Base-by-base conservation (phyloP, 2,888 invertebrate genomes). In the Eudasyphora cyanicolor region DNA sequence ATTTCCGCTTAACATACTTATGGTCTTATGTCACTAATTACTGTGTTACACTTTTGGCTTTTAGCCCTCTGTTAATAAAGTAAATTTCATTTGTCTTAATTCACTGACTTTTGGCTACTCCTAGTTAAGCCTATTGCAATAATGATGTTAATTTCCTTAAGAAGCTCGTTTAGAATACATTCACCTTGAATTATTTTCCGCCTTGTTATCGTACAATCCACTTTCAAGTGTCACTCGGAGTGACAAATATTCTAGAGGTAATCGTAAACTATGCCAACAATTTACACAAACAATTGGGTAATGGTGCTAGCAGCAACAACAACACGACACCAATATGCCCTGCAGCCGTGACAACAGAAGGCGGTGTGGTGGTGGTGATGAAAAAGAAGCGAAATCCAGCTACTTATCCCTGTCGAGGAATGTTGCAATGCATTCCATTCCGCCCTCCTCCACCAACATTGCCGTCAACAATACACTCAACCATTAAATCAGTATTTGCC, bases 401-500 rank as follows among this genome's bases (percentile, higher is more conserved):
- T 71, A 80, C 74, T 83, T 78, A 80, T 54, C 60, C 67, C 71
- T 79, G 67, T 32, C 7, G 51, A 12, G 14, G 27, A 12, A 4
- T 19, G 24, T 10, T n/a, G n/a, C n/a, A n/a, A 2, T 64, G 60
- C 45, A 38, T 67, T 76, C 42, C 77, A 69, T 75, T 32, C 8
- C 38, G 12, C 4, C 38, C 14, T n/a, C 49, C 79, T 74, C 67
- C 32, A 67, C 45, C 32, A 17, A 71, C 49, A 67, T 49, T 24
- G 45, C 12, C 29, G 14, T 27, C 29, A 60, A 67, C 57, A 57
- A 67, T 42, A 17, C 19, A 54, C 12, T 74, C 62, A 77, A 75
- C 70, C 80, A 75, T 83, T 84, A 78, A 84, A 84, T 84, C 84
- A 81, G 78, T 70, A 78, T 78, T 84, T 84, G 38, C 42, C 78